Evolutionary conservation across 2,888 invertebrate genomes (phyloP), one percentile per base, ranked within the genome.

Genomic region (Dryomyza anilis): DNA sequence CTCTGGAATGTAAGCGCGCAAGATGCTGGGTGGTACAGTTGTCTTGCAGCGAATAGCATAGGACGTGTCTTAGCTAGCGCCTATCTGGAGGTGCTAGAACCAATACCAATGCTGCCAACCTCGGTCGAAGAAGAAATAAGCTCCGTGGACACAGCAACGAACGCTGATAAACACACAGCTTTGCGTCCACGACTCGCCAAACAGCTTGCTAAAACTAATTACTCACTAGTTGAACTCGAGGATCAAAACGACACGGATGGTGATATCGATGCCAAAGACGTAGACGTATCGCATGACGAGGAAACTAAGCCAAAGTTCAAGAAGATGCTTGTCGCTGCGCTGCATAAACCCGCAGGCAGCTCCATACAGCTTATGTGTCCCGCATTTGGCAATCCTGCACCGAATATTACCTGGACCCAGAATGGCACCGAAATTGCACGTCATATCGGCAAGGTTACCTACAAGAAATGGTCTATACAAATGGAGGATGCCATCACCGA

Each of bases 11-110:
- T 96, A 0, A 92, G 93, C 0, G 86, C 89, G 69, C 89, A 90
- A 45, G 92, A 97, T 76, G 94, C 93, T 78, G 98, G 97, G 2
- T 95, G 95, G 93, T 98, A 98, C 78, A 93, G 95, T 0, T 99
- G 98, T 79, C 87, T 96, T 0, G 97, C 95, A 0, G 89, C 92
- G 21, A 98, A 98, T 80, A 88, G 88, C 46, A 84, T 96, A 14
- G 98, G 98, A 0, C 88, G 87, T 64, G 88, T 91, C 0, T 87
- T 88, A 23, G 91, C 91, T 45, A 90, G 89, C 73, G 95, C 94
- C 57, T 96, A 93, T 81, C 86, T 97, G 16, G 87, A 87, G 61
- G 93, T 96, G 30, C 21, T 21, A 6, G 1, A n/a, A 25, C 23
- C 36, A n/a, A 27, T 33, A 1, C 6, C 12, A 7, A 19, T 3